A percentile compares a stretch with the other conserved stretches of the same genome.
These are phyloP conservation scores for Papilio polytes DNA, from an alignment of 1,140 invertebrate species.

Conservation along the genomic window DNA sequence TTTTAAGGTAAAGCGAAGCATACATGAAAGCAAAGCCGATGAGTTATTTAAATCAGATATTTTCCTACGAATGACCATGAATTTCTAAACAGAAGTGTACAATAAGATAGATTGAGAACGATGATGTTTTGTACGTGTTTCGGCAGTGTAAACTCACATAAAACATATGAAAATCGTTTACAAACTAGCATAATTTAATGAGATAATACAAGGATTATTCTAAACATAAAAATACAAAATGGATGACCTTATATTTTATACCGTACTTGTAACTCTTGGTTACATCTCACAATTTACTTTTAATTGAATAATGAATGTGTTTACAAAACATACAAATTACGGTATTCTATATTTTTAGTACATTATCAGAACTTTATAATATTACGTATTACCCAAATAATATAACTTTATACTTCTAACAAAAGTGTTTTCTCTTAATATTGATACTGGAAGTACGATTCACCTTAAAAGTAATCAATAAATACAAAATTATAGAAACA, in stretches of 20 bases:
- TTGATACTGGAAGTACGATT: background rate
- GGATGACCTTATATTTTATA: too few relatives aligned
- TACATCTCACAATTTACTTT: too few relatives aligned
- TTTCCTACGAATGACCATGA: background rate
- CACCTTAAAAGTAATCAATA: background rate
- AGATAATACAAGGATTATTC: constrained; percentile 15
- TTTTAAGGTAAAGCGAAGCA: background rate
- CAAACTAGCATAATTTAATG: constrained; percentile 14
- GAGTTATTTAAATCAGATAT: background rate
- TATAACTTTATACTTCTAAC: background rate
- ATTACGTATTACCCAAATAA: background rate
- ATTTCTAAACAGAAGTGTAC: background rate
- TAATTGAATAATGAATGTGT: too few relatives aligned
- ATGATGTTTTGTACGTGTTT: background rate
- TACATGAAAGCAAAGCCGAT: background rate
- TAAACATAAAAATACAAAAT: background rate
- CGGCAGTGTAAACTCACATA: background rate
- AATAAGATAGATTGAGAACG: background rate
- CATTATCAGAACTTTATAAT: background rate
- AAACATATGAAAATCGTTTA: background rate
- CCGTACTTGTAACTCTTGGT: too few relatives aligned
- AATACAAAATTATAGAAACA: background rate
- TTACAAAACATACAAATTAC: too few relatives aligned
- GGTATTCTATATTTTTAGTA: background rate
- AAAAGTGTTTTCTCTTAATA: background rate